These are phyloP conservation scores for Percopsis transmontana DNA, from an alignment of 2,113 vertebrate genomes.

Conservation along the genomic window DNA sequence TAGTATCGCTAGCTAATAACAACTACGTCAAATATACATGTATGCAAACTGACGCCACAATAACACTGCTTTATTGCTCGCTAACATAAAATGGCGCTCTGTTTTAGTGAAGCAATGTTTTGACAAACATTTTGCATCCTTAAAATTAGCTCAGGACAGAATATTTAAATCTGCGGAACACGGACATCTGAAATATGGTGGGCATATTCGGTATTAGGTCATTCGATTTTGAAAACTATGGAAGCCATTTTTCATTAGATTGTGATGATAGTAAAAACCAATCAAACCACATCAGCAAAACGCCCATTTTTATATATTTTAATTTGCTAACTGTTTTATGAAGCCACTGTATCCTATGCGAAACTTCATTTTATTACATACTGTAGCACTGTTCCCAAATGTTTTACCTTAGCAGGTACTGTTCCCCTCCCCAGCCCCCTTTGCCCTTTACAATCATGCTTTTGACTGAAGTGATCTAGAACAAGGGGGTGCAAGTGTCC, in stretches of 20 bases:
- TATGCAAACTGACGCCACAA: constrained; percentile 21
- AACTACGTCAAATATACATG: constrained; percentile 67
- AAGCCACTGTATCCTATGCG: background rate
- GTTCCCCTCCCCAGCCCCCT: background rate
- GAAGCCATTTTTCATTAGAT: constrained; percentile 72
- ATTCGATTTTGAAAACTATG: constrained; percentile 57
- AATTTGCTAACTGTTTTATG: background rate
- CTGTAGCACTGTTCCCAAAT: too few species aligned
- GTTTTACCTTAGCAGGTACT: background rate
- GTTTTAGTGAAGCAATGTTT: background rate
- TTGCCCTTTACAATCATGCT: background rate
- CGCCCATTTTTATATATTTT: background rate
- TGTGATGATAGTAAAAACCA: constrained; percentile 33
- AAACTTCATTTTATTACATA: background rate
- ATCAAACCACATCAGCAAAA: constrained; percentile 9
- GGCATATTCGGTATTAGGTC: constrained; percentile 61
- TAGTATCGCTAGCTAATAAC: constrained; percentile 55
- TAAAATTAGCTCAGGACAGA: background rate
- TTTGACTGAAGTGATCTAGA: background rate
- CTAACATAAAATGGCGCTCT: background rate
- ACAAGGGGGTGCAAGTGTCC: background rate
- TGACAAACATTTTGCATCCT: background rate
- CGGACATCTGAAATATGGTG: constrained; percentile 42
- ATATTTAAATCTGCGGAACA: constrained; percentile 24
- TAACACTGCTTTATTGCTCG: background rate